Evolutionary conservation across 2,888 invertebrate species (phyloP), one percentile per base, ranked within the genome.

Genomic region (Lepidochitona cinerea): DNA sequence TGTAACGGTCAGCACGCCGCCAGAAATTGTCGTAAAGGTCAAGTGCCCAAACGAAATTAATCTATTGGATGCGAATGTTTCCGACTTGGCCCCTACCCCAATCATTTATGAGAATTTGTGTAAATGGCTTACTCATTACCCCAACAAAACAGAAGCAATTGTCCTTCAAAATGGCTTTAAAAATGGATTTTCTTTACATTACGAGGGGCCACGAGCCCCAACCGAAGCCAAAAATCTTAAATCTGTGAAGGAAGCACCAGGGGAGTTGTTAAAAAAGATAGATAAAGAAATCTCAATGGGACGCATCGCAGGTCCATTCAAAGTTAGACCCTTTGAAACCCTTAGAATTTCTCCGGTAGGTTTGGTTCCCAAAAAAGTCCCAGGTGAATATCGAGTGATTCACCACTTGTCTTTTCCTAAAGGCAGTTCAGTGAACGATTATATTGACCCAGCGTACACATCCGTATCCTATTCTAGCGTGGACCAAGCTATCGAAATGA

Each of bases 381-480:
- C n/a, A n/a, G n/a, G n/a, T n/a, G 69, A 75, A 72, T 75, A 65
- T 36, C 23, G 75, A n/a, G 37, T 75, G n/a, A 75, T 73, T 18
- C 75, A 75, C 36, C 73, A 75, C 41, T 36, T 75, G 6, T 73
- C 70, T 9, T 70, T 36, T 26, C 66, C 75, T 0, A 35, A 33
- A 26, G 70, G 73, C 18, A 29, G 26, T 14, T 73, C 70, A 12
- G 29, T 78, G 0, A 78, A 78, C 64, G 74, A 78, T 36, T 66
- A 53, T 33, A 78, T 78, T 68, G 70, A 73, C 35, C 74, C 73
- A 14, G 23, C 66, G 14, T 18, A 73, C 1, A 71, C 69, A 14
- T 70, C 72, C 3, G 77, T 78, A 7, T 68, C 71, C n/a, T 78
- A 75, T 37, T 71, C 77, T 2, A 53, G 52, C 3, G 75, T 77